phyloP scores from a whole-genome alignment of 2,797 vertebrate species.

The Caiman crocodilus region DNA sequence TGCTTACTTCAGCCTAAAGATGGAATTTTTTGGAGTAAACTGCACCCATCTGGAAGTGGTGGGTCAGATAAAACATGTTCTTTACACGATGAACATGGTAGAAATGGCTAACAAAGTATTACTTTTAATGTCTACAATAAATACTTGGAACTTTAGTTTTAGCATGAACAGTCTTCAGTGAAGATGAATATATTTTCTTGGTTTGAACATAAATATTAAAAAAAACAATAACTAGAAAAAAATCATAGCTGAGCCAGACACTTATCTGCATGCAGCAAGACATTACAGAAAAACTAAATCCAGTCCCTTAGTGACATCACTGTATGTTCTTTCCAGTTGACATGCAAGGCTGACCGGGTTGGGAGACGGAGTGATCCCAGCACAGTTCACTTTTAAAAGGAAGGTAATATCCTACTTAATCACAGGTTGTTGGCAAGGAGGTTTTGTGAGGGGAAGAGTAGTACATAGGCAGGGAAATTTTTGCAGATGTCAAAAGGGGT shows the following conservation, averaged over 20 bases:
- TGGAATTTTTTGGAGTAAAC: too few relatives aligned
- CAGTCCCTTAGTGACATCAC: not conserved
- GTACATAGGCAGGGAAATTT: not conserved
- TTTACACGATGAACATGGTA: not conserved
- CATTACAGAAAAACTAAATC: not conserved
- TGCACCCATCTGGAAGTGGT: not conserved
- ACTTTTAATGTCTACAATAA: not conserved
- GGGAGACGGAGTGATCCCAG: not conserved
- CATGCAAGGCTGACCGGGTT: not conserved
- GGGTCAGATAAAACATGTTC: not conserved
- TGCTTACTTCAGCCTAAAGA: not conserved
- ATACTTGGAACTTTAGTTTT: not conserved
- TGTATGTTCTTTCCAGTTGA: not conserved
- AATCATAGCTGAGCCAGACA: not conserved
- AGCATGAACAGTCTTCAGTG: not conserved
- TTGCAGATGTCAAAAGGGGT: not conserved
- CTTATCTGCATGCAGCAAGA: not conserved
- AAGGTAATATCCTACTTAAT: not conserved
- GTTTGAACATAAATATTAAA: not conserved
- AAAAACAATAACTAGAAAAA: not conserved
- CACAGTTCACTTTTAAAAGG: not conserved
- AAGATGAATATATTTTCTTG: fast-evolving
- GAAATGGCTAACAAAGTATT: not conserved
- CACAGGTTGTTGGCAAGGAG: not conserved
- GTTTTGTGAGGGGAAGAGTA: not conserved